Base-by-base conservation (phyloP, 2,797 vertebrate genomes). In the Muscicapa striata region DNA sequence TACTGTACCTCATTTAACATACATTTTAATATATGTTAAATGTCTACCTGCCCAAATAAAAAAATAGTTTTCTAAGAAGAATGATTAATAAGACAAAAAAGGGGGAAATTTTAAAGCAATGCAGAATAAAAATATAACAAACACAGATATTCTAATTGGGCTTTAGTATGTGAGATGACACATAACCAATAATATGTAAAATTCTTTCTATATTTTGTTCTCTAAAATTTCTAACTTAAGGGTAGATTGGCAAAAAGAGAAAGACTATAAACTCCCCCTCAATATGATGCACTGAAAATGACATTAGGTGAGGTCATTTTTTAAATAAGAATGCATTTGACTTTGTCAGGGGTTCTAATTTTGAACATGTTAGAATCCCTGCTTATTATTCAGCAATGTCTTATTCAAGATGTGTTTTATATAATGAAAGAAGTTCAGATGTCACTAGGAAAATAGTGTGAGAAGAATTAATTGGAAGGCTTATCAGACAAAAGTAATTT, bases 401-500 rank as follows among this genome's bases (percentile, higher is more conserved):
- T 98, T 97, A 97, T 96, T 98, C 96, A 98, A 98, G 97, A 98
- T 98, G 96, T 98, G 97, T 97, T 97, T 98, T 98, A 97, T 97
- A 97, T 97, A 98, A 98, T 98, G 97, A 98, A 98, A 98, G 97
- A 97, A 97, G 98, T 96, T 97, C 97, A 98, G 97, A 98, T 98
- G 98, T 98, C 98, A 98, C 96, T 93, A 97, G 97, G 95, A 98
- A 98, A 98, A 98, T 97, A 97, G 96, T 97, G 96, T 97, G 98
- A 98, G 98, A 98, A 98, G 98, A 99, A 99, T 99, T 99, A 99
- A 98, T 99, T 98, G 97, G 97, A 98, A 98, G 98, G 97, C 98
- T 99, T 98, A 98, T 99, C 98, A 98, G 95, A 96, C 95, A 88
- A 92, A 96, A 98, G 97, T 98, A 98, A 99, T 98, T 98, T 99